A percentile compares a stretch with the other conserved stretches of the same genome.
These are phyloP conservation scores for Coreius guichenoti DNA, from an alignment of 2,797 vertebrate genomes.

Conservation along the genomic window DNA sequence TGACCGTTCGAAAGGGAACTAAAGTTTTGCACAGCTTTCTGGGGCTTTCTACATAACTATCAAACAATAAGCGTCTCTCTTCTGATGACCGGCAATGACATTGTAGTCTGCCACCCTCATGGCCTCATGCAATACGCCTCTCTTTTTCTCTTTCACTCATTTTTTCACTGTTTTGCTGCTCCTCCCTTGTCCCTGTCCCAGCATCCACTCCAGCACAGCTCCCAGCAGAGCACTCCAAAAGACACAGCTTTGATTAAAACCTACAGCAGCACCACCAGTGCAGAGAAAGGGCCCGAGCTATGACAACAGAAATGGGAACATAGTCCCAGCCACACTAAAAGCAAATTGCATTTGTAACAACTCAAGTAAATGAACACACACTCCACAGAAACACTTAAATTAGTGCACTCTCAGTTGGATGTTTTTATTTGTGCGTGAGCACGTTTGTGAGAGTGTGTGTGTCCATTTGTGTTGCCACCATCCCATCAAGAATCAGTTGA, in stretches of 20 bases:
- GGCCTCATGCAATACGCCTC: slow-evolving; percentile 75
- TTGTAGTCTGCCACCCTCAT: slow-evolving; percentile 73
- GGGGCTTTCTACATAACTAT: slow-evolving; percentile 76
- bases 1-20: too few relatives aligned
- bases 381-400: slow-evolving; percentile 20
- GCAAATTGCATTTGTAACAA: slow-evolving; percentile 22
- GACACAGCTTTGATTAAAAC: slow-evolving; percentile 86
- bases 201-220: slow-evolving; percentile 65
- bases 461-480: background rate
- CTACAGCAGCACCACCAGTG: slow-evolving; percentile 76
- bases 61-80: slow-evolving; percentile 80
- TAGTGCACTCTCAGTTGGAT: slow-evolving; percentile 6
- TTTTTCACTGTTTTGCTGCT: slow-evolving; percentile 43
- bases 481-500: slow-evolving; percentile 67
- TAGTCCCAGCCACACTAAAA: slow-evolving; percentile 68
- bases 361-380: slow-evolving; percentile 46
- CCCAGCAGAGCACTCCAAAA: slow-evolving; percentile 82
- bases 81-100: slow-evolving; percentile 75
- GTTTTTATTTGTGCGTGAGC: slow-evolving; percentile 60
- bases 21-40: slow-evolving; percentile 34
- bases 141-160: slow-evolving; percentile 32
- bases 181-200: slow-evolving; percentile 47
- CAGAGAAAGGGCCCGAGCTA: slow-evolving; percentile 70
- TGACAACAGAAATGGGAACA: slow-evolving; percentile 69
- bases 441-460: slow-evolving; percentile 50